Evolutionary conservation across 2,113 vertebrate species (phyloP), one percentile per base, ranked within the genome.

Genomic region (Sander lucioperca): DNA sequence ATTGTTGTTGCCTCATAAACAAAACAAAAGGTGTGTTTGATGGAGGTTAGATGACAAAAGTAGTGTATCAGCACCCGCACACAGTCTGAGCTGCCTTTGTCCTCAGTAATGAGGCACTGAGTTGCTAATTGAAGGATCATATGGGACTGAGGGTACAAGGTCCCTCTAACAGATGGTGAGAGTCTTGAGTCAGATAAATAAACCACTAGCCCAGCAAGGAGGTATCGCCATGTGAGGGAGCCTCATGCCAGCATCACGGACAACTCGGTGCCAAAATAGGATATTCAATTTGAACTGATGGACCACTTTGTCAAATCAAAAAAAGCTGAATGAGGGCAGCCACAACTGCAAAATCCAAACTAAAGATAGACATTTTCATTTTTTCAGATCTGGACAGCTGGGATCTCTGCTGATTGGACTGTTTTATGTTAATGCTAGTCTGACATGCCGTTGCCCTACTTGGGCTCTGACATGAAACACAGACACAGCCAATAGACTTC

Each of bases 91-190:
- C 62, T 69, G 78, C 50, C 19, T 83, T 83, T 82, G 80, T 85
- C 68, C 50, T 45, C 77, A 21, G 64, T 76, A 78, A 88, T 64
- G 86, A 89, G 74, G 39, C 33, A 16, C 64, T 68, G 65, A 86
- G 73, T 70, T n/a, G 83, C 62, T 90, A 82, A 89, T 85, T 82
- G 82, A 66, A 80, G 86, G 80, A 88, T 89, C 80, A 87, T 82
- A 82, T 43, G 64, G 78, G 80, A 59, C 51, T 19, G 74, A 68
- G 74, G 72, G 83, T 39, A 66, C 33, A 54, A 73, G 74, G 63
- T 86, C 80, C 62, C 68, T 65, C 68, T 54, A 85, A 86, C 89
- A 92, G 91, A 93, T 92, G 93, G 90, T 39, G 16, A 25, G 39
- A 77, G 80, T 75, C 72, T 78, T 36, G 66, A 82, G 51, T 90